Conservation (phyloP, 2,888 invertebrate species). For the Hartigia nigra region DNA sequence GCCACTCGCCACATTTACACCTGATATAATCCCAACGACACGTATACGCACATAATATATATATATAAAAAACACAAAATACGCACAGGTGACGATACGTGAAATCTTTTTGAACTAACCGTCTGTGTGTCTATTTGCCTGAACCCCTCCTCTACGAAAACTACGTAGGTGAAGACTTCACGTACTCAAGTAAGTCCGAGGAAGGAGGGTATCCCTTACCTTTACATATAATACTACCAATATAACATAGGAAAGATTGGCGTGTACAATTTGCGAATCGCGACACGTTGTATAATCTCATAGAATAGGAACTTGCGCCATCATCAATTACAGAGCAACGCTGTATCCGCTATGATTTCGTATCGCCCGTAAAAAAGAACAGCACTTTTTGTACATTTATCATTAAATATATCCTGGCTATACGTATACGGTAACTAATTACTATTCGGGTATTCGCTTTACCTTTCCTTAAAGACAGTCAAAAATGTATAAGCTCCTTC, state of each 20-base stretch:
- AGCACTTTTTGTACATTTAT: background rate
- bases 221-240: background rate
- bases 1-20: background rate
- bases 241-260: background rate
- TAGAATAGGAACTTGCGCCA: conserved; percentile 46
- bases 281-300: conserved; percentile 10
- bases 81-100: background rate
- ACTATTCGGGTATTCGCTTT: background rate
- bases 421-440: background rate
- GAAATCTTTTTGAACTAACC: conserved; percentile 31
- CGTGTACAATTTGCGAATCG: background rate
- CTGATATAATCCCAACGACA: background rate
- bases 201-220: conserved; percentile 29
- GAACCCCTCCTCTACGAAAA: conserved; percentile 51
- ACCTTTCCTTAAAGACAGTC: background rate
- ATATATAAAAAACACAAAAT: background rate
- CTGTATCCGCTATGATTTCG: conserved; percentile 26
- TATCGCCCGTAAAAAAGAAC: background rate
- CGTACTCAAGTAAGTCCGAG: conserved; percentile 73
- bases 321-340: conserved; percentile 52
- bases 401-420: background rate
- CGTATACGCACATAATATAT: background rate
- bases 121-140: conserved; percentile 63
- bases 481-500: background rate
- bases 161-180: conserved; percentile 72